Evolutionary conservation across 2,888 invertebrate genomes (phyloP), one percentile per base, ranked within the genome.

Genomic region (Ligdia adustata): DNA sequence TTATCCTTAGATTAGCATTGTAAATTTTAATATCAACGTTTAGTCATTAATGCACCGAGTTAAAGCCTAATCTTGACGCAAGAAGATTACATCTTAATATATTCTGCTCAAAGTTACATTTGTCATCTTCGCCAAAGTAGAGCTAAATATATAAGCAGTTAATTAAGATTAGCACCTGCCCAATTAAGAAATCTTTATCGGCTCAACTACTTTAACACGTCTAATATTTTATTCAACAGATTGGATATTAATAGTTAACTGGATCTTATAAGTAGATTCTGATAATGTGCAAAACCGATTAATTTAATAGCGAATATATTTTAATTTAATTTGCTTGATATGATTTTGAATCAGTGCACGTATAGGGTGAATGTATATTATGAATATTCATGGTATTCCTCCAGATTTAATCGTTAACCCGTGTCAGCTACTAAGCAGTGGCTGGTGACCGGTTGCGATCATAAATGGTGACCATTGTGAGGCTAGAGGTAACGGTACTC

Each of bases 401-500:
- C 68, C 66, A 71, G 78, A 81, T 83, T 66, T 75, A 74, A 82
- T 81, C 76, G 72, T 58, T 9, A 65, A 65, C 56, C 62, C 62
- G 62, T 71, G 71, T 71, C 69, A 57, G 55, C 52, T 55, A 54
- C 62, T 68, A 60, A 52, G 31, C 46, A 52, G 57, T 52, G 49
- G 57, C 53, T 18, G 60, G 57, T 57, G 55, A 64, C 67, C 63
- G 69, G 68, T 59, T 50, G 57, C 60, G 57, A 54, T 66, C 77
- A 72, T 69, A 77, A 79, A 74, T 72, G 75, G 72, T 72, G 57
- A 65, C 68, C 71, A 75, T 72, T 69, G 63, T 58, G 61, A 57
- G 62, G 61, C 63, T 54, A 64, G 52, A 67, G 68, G 69, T 89
- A 88, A 89, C 89, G 89, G 87, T 84, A 45, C 79, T 57, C 59